Evolutionary conservation across 2,113 vertebrate genomes (phyloP).

Genomic region (Haplochromis vanheusdeni): DNA sequence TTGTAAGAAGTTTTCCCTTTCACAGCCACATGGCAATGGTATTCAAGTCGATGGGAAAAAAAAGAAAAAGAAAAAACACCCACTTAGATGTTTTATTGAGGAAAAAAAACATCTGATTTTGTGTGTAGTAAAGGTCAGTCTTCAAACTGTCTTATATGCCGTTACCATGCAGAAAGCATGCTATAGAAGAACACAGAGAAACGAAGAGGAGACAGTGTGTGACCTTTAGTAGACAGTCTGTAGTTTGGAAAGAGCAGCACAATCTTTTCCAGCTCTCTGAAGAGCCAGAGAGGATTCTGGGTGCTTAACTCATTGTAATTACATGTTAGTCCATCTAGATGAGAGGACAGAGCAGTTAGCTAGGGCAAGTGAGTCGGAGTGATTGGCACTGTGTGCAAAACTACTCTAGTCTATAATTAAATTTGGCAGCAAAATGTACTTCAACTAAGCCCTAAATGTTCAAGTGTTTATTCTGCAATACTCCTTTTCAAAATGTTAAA

Average conservation of each 20-base stretch:
- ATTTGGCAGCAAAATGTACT: background rate
- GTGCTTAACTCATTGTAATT: conserved; percentile 45
- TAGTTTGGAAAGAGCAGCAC: conserved; percentile 13
- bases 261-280: conserved; percentile 20
- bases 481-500: background rate
- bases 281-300: conserved; percentile 31
- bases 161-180: background rate
- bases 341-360: conserved; percentile 5
- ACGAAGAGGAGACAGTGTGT: background rate
- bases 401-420: background rate
- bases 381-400: background rate
- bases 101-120: background rate
- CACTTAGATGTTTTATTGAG: background rate
- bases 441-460: background rate
- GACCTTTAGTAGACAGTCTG: conserved; percentile 34
- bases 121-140: background rate
- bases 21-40: background rate
- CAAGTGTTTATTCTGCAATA: background rate
- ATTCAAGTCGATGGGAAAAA: background rate
- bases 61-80: background rate
- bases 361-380: background rate
- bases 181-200: background rate
- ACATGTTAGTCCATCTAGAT: conserved; percentile 36
- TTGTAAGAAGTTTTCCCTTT: background rate
- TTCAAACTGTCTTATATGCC: background rate